Percentiles rank a stretch among this genome's conserved stretches.
Evolutionary conservation across 2,797 vertebrate genomes (phyloP).

Genomic region (Neosilurus mollespiculum): DNA sequence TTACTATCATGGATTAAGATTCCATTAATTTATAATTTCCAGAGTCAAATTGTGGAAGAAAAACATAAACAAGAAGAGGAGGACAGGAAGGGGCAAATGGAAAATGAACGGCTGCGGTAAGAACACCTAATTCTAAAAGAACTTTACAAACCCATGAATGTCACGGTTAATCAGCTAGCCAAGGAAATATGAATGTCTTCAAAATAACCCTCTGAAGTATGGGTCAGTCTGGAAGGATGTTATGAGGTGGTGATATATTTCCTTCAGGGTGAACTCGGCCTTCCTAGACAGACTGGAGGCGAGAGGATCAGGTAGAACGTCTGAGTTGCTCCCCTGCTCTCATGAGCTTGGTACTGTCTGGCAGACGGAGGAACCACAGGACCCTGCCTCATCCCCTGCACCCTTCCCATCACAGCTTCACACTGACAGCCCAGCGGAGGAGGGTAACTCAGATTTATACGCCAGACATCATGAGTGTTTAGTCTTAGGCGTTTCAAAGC

Average conservation of each 20-base stretch:
- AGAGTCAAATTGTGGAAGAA: constrained; percentile 71
- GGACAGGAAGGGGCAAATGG: constrained; percentile 61
- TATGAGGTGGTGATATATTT: constrained; percentile 38
- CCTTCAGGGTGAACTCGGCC: constrained; percentile 79
- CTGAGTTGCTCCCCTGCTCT: constrained; percentile 33
- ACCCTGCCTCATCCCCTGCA: constrained; percentile 39
- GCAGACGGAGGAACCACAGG: constrained; percentile 31
- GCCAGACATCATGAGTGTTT: constrained; percentile 50
- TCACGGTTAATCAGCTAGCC: constrained; percentile 40
- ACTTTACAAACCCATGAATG: constrained; percentile 42
- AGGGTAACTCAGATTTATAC: constrained; percentile 47
- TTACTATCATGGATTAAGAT: constrained; percentile 35
- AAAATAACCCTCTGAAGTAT: constrained; percentile 32
- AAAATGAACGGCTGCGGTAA: constrained; percentile 77
- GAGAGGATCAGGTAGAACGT: constrained; percentile 46
- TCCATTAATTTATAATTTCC: constrained; percentile 52
- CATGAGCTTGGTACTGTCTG: constrained; percentile 36
- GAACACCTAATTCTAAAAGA: constrained; percentile 46
- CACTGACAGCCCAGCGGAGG: constrained; percentile 50
- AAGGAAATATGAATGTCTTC: constrained; percentile 20
- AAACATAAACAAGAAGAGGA: constrained; percentile 68
- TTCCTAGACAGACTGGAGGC: constrained; percentile 82
- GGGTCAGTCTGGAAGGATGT: constrained; percentile 31
- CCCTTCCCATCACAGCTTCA: constrained; percentile 37
- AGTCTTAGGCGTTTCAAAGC: constrained; percentile 54